Evolutionary conservation across 2,797 vertebrate species (phyloP).

Genomic region (Anguilla marmorata): DNA sequence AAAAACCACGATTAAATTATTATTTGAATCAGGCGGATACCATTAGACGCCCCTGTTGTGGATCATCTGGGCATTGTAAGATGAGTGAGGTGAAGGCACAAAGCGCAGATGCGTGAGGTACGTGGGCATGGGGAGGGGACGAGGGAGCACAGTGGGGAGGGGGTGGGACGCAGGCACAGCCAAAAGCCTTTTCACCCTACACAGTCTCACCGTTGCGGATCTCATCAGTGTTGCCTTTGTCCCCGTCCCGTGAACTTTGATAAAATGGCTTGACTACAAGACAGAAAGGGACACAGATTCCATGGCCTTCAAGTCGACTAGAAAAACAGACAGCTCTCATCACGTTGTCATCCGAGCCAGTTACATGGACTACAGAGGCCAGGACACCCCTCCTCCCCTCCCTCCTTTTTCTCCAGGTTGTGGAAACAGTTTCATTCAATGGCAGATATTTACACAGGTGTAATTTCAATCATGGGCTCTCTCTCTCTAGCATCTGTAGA

Average conservation of each 20-base stretch:
- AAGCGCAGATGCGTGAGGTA: constrained; percentile 28
- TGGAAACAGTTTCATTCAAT: constrained; percentile 37
- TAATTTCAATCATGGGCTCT: constrained; percentile 57
- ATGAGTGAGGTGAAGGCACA: constrained; percentile 26
- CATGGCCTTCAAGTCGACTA: background rate
- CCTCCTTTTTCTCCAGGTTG: constrained; percentile 37
- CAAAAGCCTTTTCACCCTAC: constrained; percentile 46
- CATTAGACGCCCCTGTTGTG: background rate
- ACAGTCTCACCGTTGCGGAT: constrained; percentile 75
- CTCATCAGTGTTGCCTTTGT: constrained; percentile 72
- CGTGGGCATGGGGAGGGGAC: constrained; percentile 17
- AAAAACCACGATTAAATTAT: background rate
- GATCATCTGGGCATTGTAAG: background rate
- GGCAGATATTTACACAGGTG: constrained; percentile 68
- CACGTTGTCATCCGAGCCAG: background rate
- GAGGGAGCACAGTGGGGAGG: constrained; percentile 8
- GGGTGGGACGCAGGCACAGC: constrained; percentile 44
- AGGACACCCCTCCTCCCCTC: constrained; percentile 15
- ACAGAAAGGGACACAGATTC: constrained; percentile 58
- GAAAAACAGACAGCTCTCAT: background rate
- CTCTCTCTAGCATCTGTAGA: constrained; percentile 56
- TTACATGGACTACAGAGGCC: background rate
- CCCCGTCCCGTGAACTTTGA: constrained; percentile 69
- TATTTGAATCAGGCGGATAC: background rate
- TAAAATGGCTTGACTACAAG: constrained; percentile 79